Conservation (phyloP, 2,888 invertebrate genomes). For the Eupeodes luniger region DNA sequence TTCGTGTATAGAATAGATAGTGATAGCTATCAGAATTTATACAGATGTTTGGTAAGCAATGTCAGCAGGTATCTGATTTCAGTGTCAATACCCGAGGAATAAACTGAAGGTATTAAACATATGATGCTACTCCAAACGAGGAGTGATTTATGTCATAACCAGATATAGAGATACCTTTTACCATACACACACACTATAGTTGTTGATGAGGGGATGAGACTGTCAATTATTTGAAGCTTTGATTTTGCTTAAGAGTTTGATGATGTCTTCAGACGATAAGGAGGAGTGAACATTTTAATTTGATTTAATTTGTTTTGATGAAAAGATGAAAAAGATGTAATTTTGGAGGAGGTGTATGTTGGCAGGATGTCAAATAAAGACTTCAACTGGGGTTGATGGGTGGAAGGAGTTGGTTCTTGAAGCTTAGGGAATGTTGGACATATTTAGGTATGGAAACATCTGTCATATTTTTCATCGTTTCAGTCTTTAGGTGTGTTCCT, state of each 20-base stretch:
- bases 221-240: conserved; percentile 63
- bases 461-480: no score
- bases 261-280: conserved; percentile 38
- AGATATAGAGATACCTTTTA: background rate
- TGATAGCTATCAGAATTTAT: conserved; percentile 59
- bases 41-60: conserved; percentile 39
- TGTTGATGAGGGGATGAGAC: conserved; percentile 9
- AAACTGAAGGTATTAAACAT: background rate
- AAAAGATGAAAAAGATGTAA: background rate
- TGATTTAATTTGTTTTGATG: conserved; percentile 43
- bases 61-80: conserved; percentile 63
- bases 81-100: conserved; percentile 63
- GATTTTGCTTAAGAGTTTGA: conserved; percentile 54
- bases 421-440: no score
- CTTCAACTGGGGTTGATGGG: no score
- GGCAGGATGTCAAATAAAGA: no score
- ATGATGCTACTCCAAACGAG: background rate
- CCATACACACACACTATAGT: no score
- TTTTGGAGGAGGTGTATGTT: background rate
- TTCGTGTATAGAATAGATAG: conserved; percentile 39
- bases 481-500: no score
- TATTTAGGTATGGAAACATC: no score
- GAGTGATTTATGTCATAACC: background rate
- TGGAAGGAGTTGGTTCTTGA: no score
- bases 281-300: conserved; percentile 61